Evolutionary conservation across 2,113 vertebrate genomes (phyloP).

Genomic region (Charina bottae): DNA sequence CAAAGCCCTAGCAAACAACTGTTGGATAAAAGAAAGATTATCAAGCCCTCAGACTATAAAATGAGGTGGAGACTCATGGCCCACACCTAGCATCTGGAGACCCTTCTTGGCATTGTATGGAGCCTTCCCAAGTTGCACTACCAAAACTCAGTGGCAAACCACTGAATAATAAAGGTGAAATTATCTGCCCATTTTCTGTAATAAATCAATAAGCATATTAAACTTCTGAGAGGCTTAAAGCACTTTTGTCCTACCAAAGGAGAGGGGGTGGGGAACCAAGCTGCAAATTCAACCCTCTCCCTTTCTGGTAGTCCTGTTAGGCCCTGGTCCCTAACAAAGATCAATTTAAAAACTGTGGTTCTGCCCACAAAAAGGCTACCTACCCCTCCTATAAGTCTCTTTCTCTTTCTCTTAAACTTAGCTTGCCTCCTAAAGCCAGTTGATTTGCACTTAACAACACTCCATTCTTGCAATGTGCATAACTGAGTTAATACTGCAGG

Average conservation of each 20-base stretch:
- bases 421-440: neutral
- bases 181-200: too few relatives aligned
- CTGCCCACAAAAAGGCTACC: neutral
- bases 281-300: neutral
- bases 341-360: neutral
- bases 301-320: neutral
- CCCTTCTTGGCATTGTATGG: neutral
- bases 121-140: neutral
- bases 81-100: neutral
- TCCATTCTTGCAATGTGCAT: neutral
- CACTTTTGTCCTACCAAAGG: too few relatives aligned
- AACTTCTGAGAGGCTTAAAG: too few relatives aligned
- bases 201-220: too few relatives aligned
- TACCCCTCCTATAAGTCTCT: neutral
- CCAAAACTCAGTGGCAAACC: neutral
- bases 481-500: neutral
- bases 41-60: neutral
- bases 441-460: neutral
- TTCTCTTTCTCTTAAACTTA: neutral
- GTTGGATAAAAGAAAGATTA: neutral
- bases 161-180: neutral
- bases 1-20: neutral
- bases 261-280: neutral
- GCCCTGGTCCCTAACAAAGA: neutral
- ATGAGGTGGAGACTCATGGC: neutral